Evolutionary conservation across 2,113 vertebrate genomes (phyloP).

Genomic region (Otolemur garnettii): DNA sequence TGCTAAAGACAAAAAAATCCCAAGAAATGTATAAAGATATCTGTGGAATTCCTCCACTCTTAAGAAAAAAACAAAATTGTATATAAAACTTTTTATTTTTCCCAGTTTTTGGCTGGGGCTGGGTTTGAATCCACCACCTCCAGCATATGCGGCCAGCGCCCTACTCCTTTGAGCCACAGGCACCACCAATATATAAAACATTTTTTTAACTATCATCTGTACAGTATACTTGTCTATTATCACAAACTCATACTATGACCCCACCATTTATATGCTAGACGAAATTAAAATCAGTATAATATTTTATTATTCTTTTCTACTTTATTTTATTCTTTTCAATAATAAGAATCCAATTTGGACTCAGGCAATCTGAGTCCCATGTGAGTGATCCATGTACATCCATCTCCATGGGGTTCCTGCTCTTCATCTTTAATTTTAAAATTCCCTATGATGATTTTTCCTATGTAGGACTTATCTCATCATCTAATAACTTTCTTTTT

Average conservation of each 20-base stretch:
- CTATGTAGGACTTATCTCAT: not conserved
- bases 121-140: too few relatives aligned
- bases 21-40: conserved; percentile 8
- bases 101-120: too few relatives aligned
- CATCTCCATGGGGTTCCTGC: not conserved
- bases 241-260: not conserved
- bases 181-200: not conserved
- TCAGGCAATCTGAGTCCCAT: not conserved
- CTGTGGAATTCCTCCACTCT: not conserved
- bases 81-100: not conserved
- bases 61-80: conserved; percentile 60
- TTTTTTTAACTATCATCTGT: conserved; percentile 34
- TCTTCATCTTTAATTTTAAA: conserved; percentile 25
- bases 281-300: not conserved
- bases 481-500: conserved; percentile 38
- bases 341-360: not conserved
- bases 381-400: not conserved
- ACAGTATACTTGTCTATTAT: not conserved
- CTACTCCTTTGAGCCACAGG: too few relatives aligned
- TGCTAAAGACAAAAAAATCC: conserved; percentile 25
- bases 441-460: conserved; percentile 4
- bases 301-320: not conserved
- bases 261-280: not conserved
- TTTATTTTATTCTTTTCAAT: not conserved
- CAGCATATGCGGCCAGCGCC: too few relatives aligned